Base-by-base conservation (phyloP, 2,113 vertebrate genomes). In the Dicrurus megarhynchus region DNA sequence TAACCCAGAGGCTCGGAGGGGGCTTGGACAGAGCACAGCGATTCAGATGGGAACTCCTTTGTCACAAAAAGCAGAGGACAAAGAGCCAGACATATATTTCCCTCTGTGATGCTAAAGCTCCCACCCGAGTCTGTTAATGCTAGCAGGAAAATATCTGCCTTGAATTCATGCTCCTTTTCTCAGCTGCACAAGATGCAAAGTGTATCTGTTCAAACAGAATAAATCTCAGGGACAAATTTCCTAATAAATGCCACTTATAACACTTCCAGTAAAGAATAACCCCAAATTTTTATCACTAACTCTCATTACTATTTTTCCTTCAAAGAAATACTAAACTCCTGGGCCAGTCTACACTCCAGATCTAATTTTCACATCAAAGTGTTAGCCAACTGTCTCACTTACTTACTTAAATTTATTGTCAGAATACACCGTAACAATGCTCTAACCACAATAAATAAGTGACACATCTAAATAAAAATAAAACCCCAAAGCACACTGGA, bases 21-120 rank as follows among this genome's bases (percentile, higher is more conserved):
- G 97, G 97, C 95, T 97, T 55, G 95, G 96, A 91, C 91, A 64
- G 35, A 97, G 97, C 97, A 93, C 14, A 23, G 78, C 88, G 24
- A 95, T 97, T 97, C 97, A 86, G 82, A 96, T 87, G 96, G 97
- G 97, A 97, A 97, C 96, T 96, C 98, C 98, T 98, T 98, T 98
- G 98, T 98, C 98, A 97, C 97, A 95, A 94, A 97, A 96, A 89
- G 81, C 96, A 95, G 67, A 93, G 95, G 89, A 97, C 96, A 97
- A 96, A 98, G 97, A 95, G 70, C 44, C 96, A 92, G 91, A 80
- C 74, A 37, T n/a, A 16, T 74, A 89, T 90, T 89, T 90, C 78
- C 70, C 93, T 70, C 84, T 13, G 52, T 78, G 56, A 83, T 60
- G 67, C 77, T 69, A 60, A 75, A 89, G 60, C 55, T 79, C 60